phyloP scores from a whole-genome alignment of 1,140 invertebrate species.

The Ericerus pela region DNA sequence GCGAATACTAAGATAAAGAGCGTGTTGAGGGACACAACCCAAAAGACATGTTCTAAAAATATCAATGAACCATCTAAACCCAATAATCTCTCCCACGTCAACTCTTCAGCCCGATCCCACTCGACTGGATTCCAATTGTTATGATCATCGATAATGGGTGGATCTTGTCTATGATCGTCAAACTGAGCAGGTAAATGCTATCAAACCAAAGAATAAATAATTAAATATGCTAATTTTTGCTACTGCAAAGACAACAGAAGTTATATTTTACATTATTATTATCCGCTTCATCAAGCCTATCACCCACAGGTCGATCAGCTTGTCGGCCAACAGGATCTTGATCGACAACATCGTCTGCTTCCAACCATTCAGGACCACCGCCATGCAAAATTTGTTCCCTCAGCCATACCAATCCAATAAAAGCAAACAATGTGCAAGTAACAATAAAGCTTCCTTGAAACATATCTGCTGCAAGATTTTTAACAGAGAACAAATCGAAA shows the following conservation, averaged over 20 bases:
- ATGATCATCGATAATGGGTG: constrained; percentile 39
- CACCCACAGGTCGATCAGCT: constrained; percentile 13
- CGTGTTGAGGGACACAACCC: constrained; percentile 94
- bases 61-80: constrained; percentile 91
- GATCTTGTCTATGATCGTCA: constrained; percentile 19
- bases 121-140: constrained; percentile 97
- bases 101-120: constrained; percentile 93
- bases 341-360: constrained; percentile 33
- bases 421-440: constrained; percentile 87
- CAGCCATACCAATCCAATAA: constrained; percentile 93
- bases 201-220: neutral
- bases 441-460: constrained; percentile 95
- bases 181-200: constrained; percentile 16
- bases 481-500: constrained; percentile 80
- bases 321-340: constrained; percentile 2
- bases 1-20: constrained; percentile 90
- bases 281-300: constrained; percentile 11
- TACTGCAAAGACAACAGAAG: too few species aligned
- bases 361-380: constrained; percentile 89
- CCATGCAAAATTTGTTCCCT: constrained; percentile 95
- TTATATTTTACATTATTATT: constrained; percentile 6
- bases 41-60: constrained; percentile 97
- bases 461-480: constrained; percentile 82
- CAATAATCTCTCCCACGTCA: constrained; percentile 92
- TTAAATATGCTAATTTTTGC: neutral